These are phyloP conservation scores for Drosophila acutilabella DNA, from an alignment of 2,888 invertebrate species.

Conservation along the genomic window DNA sequence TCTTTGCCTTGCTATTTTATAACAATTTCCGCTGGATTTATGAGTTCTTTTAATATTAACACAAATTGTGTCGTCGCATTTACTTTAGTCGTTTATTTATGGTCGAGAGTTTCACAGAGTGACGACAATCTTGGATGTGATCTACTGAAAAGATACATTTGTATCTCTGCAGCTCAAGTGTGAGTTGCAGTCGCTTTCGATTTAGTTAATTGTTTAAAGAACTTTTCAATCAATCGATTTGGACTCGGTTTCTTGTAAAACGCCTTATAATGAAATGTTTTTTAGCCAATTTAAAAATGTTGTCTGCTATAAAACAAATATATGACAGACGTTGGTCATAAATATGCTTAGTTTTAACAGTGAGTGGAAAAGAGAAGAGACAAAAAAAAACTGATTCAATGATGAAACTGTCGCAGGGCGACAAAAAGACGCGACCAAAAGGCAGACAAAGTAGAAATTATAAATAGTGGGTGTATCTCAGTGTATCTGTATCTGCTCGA, in stretches of 20 bases:
- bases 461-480: slow-evolving; percentile 78
- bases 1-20: slow-evolving; percentile 54
- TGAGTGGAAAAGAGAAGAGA: too few species aligned
- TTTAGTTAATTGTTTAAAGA: slow-evolving; percentile 72
- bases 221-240: slow-evolving; percentile 34
- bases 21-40: slow-evolving; percentile 63
- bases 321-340: slow-evolving; percentile 72
- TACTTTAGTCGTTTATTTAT: slow-evolving; percentile 75
- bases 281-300: slow-evolving; percentile 78
- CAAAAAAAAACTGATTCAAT: slow-evolving; percentile 48
- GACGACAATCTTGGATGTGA: slow-evolving; percentile 13
- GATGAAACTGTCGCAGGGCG: slow-evolving; percentile 65
- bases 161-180: slow-evolving; percentile 5
- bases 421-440: slow-evolving; percentile 58
- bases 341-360: slow-evolving; percentile 63
- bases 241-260: slow-evolving; percentile 46
- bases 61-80: slow-evolving; percentile 73
- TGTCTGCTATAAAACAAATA: slow-evolving; percentile 74
- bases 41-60: slow-evolving; percentile 73
- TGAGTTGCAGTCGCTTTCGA: slow-evolving; percentile 21
- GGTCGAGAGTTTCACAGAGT: slow-evolving; percentile 56
- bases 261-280: slow-evolving; percentile 78
- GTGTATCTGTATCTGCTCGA: slow-evolving; percentile 71
- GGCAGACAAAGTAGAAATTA: slow-evolving; percentile 48
- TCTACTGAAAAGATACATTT: slow-evolving; percentile 16